Base-by-base conservation (phyloP, 2,113 vertebrate genomes). In the Acanthisitta chloris region DNA sequence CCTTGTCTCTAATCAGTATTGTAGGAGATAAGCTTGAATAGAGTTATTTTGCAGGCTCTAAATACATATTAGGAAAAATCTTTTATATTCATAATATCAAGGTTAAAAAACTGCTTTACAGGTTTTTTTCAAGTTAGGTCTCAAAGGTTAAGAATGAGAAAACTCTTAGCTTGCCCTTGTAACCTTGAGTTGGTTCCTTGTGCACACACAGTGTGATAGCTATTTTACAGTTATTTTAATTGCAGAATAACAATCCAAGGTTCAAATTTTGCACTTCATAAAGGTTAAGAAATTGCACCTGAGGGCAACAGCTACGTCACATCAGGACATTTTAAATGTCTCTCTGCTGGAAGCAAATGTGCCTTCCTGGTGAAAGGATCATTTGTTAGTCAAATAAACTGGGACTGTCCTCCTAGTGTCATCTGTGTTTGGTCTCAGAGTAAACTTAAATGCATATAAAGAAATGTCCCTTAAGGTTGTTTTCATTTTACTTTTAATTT, bases 181-280 rank as follows among this genome's bases (percentile, higher is more conserved):
- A 69, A 89, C 79, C 66, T 88, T 54, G 38, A 69, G 58, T 71
- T 19, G 18, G 31, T 94, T 78, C 46, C 14, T 43, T 12, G 19
- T 34, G 69, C 46, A 31, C 8, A 16, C 43, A 26, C 0, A 3
- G 26, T 64, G 29, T 29, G 52, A 55, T 42, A 51, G 9, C 49
- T 83, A 51, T 76, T 94, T 92, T 86, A 62, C 72, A 74, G 49
- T 78, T 62, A 91, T 90, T 96, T 96, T 95, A 94, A 95, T 96
- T 97, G 74, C 82, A 83, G 78, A 82, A 49, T 57, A 93, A 46
- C n/a, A 26, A 61, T 42, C 43, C 67, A 45, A 18, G 33, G 54
- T 81, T 88, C 66, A 83, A 36, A 14, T 72, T 72, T 49, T 81
- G 69, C 48, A 67, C 73, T 94, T 95, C 65, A 79, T 43, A 92